Conservation (phyloP, 2,797 vertebrate species). For the Tamandua tetradactyla region DNA sequence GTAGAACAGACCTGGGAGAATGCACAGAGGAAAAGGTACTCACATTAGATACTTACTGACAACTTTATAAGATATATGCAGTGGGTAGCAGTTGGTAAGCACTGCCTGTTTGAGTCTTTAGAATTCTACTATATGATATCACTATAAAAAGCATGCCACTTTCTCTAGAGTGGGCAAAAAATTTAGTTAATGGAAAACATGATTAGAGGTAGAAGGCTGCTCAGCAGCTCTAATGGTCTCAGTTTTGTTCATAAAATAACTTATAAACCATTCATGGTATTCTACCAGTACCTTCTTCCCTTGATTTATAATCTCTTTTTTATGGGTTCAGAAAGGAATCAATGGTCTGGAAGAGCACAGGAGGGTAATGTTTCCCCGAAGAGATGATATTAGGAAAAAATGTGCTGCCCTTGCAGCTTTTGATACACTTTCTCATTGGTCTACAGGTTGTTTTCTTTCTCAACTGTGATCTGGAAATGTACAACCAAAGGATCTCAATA, state of each 20-base stretch:
- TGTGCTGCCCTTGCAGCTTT: constrained; percentile 70
- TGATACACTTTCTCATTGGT: constrained; percentile 56
- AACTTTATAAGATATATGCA: neutral
- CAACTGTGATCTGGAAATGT: constrained; percentile 61
- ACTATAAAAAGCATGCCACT: constrained; percentile 61
- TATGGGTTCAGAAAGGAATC: constrained; percentile 75
- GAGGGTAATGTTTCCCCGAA: constrained; percentile 73
- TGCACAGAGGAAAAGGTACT: neutral
- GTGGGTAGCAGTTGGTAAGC: constrained; percentile 30
- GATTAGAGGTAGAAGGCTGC: constrained; percentile 62
- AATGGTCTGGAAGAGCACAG: constrained; percentile 75
- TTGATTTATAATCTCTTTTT: constrained; percentile 78
- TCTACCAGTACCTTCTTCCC: constrained; percentile 69
- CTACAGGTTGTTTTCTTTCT: constrained; percentile 66
- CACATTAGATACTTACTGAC: neutral
- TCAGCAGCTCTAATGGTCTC: constrained; percentile 68
- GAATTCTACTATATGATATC: constrained; percentile 16
- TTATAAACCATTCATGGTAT: constrained; percentile 70
- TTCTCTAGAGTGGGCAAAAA: constrained; percentile 43
- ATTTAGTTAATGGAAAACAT: constrained; percentile 65
- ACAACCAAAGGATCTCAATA: constrained; percentile 66
- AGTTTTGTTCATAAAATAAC: constrained; percentile 72
- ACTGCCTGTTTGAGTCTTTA: neutral
- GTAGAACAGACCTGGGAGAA: neutral
- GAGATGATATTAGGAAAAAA: constrained; percentile 65